Evolutionary conservation across 2,797 vertebrate species (phyloP).

Genomic region (Halcyon chelicuti): DNA sequence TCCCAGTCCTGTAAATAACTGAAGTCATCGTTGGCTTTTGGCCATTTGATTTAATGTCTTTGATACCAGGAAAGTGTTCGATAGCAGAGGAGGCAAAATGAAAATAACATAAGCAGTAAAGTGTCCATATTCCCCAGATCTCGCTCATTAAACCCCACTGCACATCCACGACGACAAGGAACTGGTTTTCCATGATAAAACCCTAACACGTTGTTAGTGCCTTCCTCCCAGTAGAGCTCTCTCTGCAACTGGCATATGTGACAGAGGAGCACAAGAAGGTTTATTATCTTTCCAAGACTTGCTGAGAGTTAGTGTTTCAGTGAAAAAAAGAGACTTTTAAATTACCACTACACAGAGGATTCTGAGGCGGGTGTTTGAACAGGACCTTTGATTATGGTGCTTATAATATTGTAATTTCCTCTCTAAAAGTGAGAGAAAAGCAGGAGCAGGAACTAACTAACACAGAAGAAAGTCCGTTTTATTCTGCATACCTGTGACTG

Average conservation of each 20-base stretch:
- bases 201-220: rapidly evolving
- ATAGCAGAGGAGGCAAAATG: not conserved
- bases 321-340: not conserved
- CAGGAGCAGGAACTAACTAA: not conserved
- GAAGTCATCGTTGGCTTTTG: not conserved
- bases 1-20: constrained; percentile 12
- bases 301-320: not conserved
- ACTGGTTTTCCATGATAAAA: not conserved
- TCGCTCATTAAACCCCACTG: not conserved
- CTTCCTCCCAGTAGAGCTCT: not conserved
- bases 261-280: not conserved
- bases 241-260: not conserved
- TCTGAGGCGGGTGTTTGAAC: not conserved
- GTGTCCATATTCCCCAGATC: not conserved
- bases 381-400: not conserved
- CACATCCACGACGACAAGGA: rapidly evolving
- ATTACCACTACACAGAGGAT: not conserved
- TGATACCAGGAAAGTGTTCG: not conserved
- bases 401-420: not conserved
- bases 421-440: not conserved
- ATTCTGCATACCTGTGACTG: not conserved
- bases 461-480: not conserved
- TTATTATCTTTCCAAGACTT: not conserved
- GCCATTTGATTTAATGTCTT: not conserved
- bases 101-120: not conserved